Evolutionary conservation across 2,113 vertebrate species (phyloP).

Genomic region (Mus spicilegus): DNA sequence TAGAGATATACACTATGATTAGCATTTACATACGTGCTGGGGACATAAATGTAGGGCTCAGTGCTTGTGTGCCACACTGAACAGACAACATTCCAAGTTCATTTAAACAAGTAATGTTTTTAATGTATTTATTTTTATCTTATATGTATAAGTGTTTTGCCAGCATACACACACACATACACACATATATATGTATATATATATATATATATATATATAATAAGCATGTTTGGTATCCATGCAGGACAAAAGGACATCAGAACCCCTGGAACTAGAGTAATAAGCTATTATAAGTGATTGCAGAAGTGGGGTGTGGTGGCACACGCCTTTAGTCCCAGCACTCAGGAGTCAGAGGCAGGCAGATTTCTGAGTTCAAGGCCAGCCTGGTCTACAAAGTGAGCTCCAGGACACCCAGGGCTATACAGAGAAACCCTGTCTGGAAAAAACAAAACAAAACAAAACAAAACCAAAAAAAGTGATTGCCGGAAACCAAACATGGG

Average conservation of each 20-base stretch:
- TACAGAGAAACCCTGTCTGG: too few relatives aligned
- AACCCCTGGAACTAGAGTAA: background rate
- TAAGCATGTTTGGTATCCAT: background rate
- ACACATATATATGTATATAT: too few relatives aligned
- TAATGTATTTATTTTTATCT: background rate
- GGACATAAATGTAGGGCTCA: too few relatives aligned
- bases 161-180: background rate
- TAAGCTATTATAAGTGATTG: background rate
- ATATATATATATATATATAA: background rate
- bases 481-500: background rate
- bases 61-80: background rate
- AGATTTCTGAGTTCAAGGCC: too few relatives aligned
- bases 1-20: too few relatives aligned
- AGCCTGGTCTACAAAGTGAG: too few relatives aligned
- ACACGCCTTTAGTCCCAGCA: too few relatives aligned
- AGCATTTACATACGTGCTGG: background rate
- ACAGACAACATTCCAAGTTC: background rate
- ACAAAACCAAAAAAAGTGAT: background rate
- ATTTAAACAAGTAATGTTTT: background rate
- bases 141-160: background rate
- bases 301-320: too few relatives aligned
- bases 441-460: too few relatives aligned
- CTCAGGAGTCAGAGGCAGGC: too few relatives aligned
- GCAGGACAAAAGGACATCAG: background rate
- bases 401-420: too few relatives aligned